Evolutionary conservation across 2,797 vertebrate genomes (phyloP).

Genomic region (Enteromius unitaeniatus): DNA sequence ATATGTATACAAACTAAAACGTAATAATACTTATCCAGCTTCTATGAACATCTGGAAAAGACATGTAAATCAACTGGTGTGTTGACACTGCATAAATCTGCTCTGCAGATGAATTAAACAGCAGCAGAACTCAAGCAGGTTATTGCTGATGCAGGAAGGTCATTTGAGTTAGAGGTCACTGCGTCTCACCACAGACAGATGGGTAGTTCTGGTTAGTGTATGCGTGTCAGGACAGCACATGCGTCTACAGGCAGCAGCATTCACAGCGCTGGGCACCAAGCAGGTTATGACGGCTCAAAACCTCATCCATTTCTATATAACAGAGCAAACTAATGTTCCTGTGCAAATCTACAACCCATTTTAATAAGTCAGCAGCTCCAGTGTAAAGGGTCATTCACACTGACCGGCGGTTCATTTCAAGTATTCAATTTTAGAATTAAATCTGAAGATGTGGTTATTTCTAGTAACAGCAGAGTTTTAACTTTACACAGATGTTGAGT

Average conservation of each 20-base stretch:
- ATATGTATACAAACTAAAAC: neutral
- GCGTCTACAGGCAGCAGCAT: conserved; percentile 61
- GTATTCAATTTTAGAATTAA: neutral
- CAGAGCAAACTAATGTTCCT: neutral
- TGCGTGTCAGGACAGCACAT: conserved; percentile 65
- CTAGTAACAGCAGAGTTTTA: neutral
- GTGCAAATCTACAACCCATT: neutral
- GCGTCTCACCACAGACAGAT: conserved; percentile 40
- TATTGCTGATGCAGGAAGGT: conserved; percentile 10
- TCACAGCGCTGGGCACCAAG: conserved; percentile 78
- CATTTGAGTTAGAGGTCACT: conserved; percentile 12
- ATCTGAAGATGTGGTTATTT: neutral
- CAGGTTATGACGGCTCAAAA: conserved; percentile 79
- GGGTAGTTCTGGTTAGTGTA: conserved; percentile 61
- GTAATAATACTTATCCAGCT: neutral
- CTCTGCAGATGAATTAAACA: conserved; percentile 6
- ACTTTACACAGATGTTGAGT: neutral
- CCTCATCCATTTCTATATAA: neutral
- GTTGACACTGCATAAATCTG: neutral
- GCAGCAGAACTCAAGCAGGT: neutral
- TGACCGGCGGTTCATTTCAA: neutral
- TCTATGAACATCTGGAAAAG: neutral
- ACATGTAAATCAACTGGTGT: neutral
- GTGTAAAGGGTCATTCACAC: neutral
- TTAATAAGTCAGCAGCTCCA: neutral